phyloP scores from a whole-genome alignment of 2,113 vertebrate species.

The Albula glossodonta region DNA sequence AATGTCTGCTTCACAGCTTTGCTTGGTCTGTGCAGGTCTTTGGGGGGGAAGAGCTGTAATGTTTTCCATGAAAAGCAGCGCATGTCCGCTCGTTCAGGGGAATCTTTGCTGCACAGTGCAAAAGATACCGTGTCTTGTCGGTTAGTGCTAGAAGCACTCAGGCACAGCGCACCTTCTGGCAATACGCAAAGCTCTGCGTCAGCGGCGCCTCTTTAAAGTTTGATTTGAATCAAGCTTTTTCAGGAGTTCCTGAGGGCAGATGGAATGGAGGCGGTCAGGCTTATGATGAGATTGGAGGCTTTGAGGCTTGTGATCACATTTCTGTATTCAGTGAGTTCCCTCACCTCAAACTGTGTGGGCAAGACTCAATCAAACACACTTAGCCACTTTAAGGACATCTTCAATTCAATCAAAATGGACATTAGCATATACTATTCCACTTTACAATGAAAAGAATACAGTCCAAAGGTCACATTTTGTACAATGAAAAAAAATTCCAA shows the following conservation, averaged over 20 bases:
- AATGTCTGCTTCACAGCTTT: background rate
- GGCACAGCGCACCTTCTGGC: background rate
- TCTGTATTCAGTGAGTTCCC: too few species aligned
- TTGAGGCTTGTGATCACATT: too few species aligned
- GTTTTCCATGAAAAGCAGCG: background rate
- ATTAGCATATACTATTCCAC: too few species aligned
- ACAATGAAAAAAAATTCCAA: too few species aligned
- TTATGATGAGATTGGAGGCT: background rate
- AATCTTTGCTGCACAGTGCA: background rate
- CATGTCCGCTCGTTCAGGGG: background rate
- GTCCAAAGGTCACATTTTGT: too few species aligned
- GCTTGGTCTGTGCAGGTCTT: background rate
- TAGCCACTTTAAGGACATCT: too few species aligned
- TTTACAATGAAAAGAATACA: too few species aligned
- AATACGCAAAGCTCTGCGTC: background rate
- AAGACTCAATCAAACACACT: too few species aligned
- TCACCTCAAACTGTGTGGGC: too few species aligned
- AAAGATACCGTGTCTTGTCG: background rate
- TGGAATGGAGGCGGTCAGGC: background rate
- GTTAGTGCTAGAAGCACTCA: background rate
- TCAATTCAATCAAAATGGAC: too few species aligned
- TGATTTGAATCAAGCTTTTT: background rate
- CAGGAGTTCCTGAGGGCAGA: background rate
- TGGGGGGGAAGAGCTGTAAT: background rate
- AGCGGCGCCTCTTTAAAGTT: background rate